Evolutionary conservation across 2,797 vertebrate species (phyloP).

Genomic region (Muscicapa comitata): DNA sequence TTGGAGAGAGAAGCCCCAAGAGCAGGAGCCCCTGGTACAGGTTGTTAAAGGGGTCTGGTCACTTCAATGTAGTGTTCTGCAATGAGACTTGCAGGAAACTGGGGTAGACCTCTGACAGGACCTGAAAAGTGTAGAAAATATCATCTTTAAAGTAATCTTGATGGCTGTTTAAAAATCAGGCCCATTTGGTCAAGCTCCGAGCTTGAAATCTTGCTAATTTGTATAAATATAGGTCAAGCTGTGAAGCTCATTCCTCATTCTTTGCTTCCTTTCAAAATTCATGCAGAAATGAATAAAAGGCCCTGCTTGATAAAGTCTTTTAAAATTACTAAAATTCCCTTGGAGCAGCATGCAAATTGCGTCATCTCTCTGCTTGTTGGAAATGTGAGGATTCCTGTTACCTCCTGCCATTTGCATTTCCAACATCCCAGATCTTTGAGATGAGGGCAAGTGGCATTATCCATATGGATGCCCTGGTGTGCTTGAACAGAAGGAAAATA

Average conservation of each 20-base stretch:
- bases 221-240: constrained; percentile 14
- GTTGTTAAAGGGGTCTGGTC: neutral
- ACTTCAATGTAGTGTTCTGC: accelerated
- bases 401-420: neutral
- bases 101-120: neutral
- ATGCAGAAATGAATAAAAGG: neutral
- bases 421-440: neutral
- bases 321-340: constrained; percentile 22
- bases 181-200: neutral
- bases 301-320: neutral
- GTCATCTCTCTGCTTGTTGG: constrained; percentile 2
- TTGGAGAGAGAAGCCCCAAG: neutral
- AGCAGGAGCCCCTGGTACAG: neutral
- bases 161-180: neutral
- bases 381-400: neutral
- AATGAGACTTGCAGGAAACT: neutral
- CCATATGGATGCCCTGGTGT: neutral
- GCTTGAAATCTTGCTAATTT: constrained; percentile 6
- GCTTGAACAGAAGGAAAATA: neutral
- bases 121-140: neutral
- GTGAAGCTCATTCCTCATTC: neutral
- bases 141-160: neutral
- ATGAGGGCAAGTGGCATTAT: neutral
- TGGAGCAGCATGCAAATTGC: constrained; percentile 11
- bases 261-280: constrained; percentile 14